These are phyloP conservation scores for Brienomyrus longianalis DNA, from an alignment of 2,113 vertebrate species.

Conservation along the genomic window DNA sequence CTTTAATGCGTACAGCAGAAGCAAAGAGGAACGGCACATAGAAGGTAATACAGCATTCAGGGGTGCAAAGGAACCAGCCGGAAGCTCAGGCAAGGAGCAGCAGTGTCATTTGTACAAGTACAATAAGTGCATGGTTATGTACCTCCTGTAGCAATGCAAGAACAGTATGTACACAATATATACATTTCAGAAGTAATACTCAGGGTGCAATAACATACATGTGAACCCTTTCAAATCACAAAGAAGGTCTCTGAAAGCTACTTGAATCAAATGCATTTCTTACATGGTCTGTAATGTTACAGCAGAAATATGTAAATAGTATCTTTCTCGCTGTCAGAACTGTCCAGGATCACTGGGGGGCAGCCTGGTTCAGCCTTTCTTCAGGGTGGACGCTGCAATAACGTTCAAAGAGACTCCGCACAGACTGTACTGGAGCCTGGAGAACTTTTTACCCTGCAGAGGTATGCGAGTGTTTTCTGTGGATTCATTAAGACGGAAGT, in stretches of 20 bases:
- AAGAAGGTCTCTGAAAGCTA: not conserved
- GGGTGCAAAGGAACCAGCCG: not conserved
- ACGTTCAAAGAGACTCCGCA: conserved; percentile 54
- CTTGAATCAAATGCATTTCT: not conserved
- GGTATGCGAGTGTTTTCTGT: conserved; percentile 28
- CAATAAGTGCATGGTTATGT: not conserved
- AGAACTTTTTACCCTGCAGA: conserved; percentile 55
- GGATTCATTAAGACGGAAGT: not conserved
- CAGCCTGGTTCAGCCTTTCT: conserved; percentile 45
- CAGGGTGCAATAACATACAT: not conserved
- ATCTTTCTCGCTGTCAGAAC: conserved; percentile 37
- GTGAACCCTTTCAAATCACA: not conserved
- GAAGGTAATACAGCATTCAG: not conserved
- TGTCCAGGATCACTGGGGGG: conserved; percentile 30
- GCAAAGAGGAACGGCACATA: not conserved
- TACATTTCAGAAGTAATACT: not conserved
- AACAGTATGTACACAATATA: not conserved
- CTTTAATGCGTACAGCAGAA: not conserved
- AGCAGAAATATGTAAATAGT: conserved; percentile 9
- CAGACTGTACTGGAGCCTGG: conserved; percentile 57
- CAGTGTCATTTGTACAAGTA: not conserved
- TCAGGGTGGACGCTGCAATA: conserved; percentile 53
- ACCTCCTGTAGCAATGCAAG: not conserved
- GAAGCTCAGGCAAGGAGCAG: not conserved
- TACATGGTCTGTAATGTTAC: not conserved